phyloP scores from a whole-genome alignment of 2,113 vertebrate species.

The Ctenodactylus gundi region DNA sequence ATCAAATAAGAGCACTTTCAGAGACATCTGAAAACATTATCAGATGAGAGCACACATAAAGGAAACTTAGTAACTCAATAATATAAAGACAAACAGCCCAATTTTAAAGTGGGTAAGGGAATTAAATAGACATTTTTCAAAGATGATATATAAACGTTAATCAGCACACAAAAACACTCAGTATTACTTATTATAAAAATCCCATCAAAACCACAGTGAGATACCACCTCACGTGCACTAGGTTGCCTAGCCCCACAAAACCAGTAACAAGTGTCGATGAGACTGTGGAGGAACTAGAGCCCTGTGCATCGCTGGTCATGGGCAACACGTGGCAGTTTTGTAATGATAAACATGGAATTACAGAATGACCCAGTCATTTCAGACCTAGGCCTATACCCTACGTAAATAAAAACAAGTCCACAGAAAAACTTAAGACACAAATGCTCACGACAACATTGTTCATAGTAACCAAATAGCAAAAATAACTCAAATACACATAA shows the following conservation, averaged over 20 bases:
- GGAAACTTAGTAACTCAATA: not conserved
- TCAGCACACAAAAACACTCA: not conserved
- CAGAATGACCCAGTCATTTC: not conserved
- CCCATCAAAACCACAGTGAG: not conserved
- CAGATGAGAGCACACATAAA: not conserved
- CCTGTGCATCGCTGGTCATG: not conserved
- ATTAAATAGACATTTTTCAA: no score
- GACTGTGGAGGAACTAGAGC: not conserved
- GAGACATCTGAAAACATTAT: not conserved
- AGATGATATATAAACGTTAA: not conserved
- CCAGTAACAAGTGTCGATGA: not conserved
- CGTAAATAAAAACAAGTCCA: not conserved
- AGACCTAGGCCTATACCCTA: not conserved
- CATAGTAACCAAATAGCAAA: not conserved
- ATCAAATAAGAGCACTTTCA: not conserved
- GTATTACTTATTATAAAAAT: not conserved
- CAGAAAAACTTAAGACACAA: not conserved
- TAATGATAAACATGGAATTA: not conserved
- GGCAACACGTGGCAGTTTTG: not conserved
- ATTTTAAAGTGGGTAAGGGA: not conserved
- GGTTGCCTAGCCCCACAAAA: not conserved
- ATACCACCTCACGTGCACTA: not conserved
- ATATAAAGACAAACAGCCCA: not conserved
- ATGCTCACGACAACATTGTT: not conserved
- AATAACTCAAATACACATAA: slow-evolving; percentile 17